Base-by-base conservation (phyloP, 1,140 invertebrate species). In the Trigoniulus corallinus region DNA sequence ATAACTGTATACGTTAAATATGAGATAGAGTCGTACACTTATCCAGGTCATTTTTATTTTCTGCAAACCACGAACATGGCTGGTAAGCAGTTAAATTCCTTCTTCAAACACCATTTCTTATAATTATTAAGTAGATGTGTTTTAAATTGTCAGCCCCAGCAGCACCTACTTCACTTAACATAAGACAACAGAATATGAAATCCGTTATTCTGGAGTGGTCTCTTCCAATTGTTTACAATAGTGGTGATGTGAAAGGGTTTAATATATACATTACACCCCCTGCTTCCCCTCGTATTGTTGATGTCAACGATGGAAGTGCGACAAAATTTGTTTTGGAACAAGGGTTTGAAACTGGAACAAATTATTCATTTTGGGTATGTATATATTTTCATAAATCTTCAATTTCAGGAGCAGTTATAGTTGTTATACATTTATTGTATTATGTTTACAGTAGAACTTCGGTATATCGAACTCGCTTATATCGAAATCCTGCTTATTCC, bases 341-440 rank as follows among this genome's bases (percentile, higher is more conserved):
- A 2, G 67, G 70, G 51, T 85, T 82, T 56, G 66, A 72, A 47
- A 70, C 75, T 18, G 72, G 74, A 20, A 64, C 60, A 2, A 74
- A 74, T 48, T 87, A 86, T 62, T 76, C 77, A 0, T 84, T 87
- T 65, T 83, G 79, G 78, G 81, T 81, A 63, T 67, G 66, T 66
- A 24, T 42, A 15, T 40, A 23, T 51, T 48, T 52, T 23, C 21
- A 52, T 13, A 10, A 22, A 51, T 15, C 21, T 18, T 26, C 12
- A 39, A 13, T 39, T 39, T 39, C 18, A 47, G 7, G 20, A n/a
- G n/a, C n/a, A n/a, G n/a, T n/a, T n/a, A n/a, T n/a, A n/a, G n/a
- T n/a, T n/a, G n/a, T 45, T n/a, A 23, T 45, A 20, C 12, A 45
- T 45, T 12, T 13, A 12, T 10, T 13, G 43, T 12, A 45, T 23